These are phyloP conservation scores for Onchidella celtica DNA, from an alignment of 2,888 invertebrate species.

Conservation along the genomic window DNA sequence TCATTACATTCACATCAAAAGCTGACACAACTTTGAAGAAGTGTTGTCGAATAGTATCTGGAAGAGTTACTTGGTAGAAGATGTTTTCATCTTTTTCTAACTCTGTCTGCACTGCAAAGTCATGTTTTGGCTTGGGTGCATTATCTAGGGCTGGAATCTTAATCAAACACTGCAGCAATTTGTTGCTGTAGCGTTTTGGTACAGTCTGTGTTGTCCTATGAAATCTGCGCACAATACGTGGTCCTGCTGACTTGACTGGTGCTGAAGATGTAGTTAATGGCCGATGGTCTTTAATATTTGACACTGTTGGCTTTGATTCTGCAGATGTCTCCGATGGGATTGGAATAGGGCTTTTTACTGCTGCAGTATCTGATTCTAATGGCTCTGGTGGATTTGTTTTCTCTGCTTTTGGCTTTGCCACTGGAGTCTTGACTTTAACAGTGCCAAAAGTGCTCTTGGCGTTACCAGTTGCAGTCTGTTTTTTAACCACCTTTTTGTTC, in stretches of 20 bases:
- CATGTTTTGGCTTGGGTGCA: neutral
- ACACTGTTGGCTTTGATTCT: neutral
- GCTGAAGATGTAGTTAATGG: neutral
- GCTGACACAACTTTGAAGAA: constrained; percentile 28
- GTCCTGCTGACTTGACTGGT: no score
- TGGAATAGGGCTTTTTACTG: no score
- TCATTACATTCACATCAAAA: constrained; percentile 20
- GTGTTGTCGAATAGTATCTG: constrained; percentile 1
- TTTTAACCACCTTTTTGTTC: neutral
- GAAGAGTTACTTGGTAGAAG: neutral
- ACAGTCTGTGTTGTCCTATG: constrained; percentile 40
- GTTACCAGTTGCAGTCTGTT: neutral
- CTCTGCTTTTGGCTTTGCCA: neutral
- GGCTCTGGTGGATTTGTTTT: no score
- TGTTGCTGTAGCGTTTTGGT: constrained; percentile 2
- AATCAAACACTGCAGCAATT: constrained; percentile 39
- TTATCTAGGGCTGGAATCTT: constrained; percentile 21
- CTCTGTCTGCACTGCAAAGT: neutral
- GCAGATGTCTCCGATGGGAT: neutral
- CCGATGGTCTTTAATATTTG: neutral
- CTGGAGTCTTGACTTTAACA: neutral
- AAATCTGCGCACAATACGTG: constrained; percentile 42
- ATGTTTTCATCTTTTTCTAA: neutral
- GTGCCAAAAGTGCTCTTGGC: constrained; percentile 21
- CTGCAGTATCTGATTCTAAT: no score